Evolutionary conservation across 1,140 invertebrate species (phyloP).

Genomic region (Aphaenogaster ashmeadi): DNA sequence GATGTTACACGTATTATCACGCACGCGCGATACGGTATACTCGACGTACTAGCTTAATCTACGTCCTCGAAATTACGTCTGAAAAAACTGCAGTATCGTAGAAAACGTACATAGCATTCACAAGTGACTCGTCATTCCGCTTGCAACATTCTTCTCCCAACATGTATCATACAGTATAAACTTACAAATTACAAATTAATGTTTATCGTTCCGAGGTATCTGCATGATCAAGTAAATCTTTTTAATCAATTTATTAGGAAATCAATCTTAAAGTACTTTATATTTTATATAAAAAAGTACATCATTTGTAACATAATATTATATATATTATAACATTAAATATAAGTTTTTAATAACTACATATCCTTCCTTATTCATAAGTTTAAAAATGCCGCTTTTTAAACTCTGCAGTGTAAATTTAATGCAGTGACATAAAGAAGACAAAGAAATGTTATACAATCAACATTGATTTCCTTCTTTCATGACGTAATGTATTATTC

Average conservation of each 20-base stretch:
- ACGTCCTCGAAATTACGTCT: neutral
- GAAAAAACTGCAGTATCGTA: slow-evolving; percentile 13
- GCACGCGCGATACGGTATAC: neutral
- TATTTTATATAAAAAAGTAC: slow-evolving; percentile 8
- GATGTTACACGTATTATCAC: neutral
- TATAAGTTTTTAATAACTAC: neutral
- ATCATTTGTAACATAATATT: neutral
- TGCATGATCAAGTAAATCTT: slow-evolving; percentile 15
- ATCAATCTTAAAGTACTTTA: neutral
- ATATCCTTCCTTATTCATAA: neutral
- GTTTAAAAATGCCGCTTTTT: neutral
- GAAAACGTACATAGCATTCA: slow-evolving; percentile 15
- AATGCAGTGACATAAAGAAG: neutral
- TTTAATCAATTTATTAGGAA: neutral
- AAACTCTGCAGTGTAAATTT: neutral
- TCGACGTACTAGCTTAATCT: neutral
- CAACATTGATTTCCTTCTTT: neutral
- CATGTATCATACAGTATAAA: slow-evolving; percentile 17
- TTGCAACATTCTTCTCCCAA: slow-evolving; percentile 29
- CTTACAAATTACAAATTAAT: slow-evolving; percentile 51
- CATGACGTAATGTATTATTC: neutral
- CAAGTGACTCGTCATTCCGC: slow-evolving; percentile 8
- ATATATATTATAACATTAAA: slow-evolving; percentile 22
- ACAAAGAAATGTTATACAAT: neutral
- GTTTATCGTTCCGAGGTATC: slow-evolving; percentile 30